phyloP scores from a whole-genome alignment of 1,140 invertebrate genomes.

The Lordiphosa stackelbergi region DNA sequence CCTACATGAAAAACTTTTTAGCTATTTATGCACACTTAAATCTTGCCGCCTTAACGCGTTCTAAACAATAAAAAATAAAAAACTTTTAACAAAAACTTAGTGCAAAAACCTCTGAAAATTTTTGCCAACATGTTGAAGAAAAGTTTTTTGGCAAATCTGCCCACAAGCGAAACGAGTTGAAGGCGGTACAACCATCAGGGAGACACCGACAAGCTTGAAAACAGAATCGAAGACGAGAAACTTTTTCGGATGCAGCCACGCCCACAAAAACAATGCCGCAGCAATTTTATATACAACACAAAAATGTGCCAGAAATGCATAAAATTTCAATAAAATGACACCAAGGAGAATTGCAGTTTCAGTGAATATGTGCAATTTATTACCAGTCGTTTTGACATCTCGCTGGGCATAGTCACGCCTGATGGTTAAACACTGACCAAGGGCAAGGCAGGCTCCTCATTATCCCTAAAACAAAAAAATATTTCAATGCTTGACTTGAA shows the following conservation, averaged over 20 bases:
- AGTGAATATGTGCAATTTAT: slow-evolving; percentile 28
- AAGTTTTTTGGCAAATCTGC: slow-evolving; percentile 14
- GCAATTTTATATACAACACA: slow-evolving; percentile 15
- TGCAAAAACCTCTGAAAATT: slow-evolving; percentile 9
- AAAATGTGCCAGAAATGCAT: slow-evolving; percentile 28
- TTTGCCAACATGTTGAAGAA: slow-evolving; percentile 5
- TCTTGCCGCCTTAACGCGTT: slow-evolving; percentile 4
- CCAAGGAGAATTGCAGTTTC: slow-evolving; percentile 16
- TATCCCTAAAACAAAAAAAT: slow-evolving; percentile 1
- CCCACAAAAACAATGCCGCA: slow-evolving; percentile 2
- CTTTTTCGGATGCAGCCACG: slow-evolving; percentile 9
- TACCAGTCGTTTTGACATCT: slow-evolving; percentile 12
- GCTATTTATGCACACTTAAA: slow-evolving; percentile 1
- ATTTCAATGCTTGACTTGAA: slow-evolving; percentile 9
- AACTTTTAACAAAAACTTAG: background rate
- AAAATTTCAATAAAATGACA: slow-evolving; percentile 34
- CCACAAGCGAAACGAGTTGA: slow-evolving; percentile 3
- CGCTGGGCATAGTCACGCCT: slow-evolving; percentile 1
- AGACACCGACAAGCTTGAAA: slow-evolving; percentile 16
- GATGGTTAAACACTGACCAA: background rate
- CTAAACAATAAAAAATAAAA: slow-evolving; percentile 7
- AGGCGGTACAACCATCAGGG: slow-evolving; percentile 3
- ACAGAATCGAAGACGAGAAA: slow-evolving; percentile 18
- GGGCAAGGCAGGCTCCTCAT: slow-evolving; percentile 1
- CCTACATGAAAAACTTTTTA: slow-evolving; percentile 14